Percentiles rank a stretch among this genome's conserved stretches.
Evolutionary conservation across 2,113 vertebrate species (phyloP).

Genomic region (Eolophus roseicapilla): DNA sequence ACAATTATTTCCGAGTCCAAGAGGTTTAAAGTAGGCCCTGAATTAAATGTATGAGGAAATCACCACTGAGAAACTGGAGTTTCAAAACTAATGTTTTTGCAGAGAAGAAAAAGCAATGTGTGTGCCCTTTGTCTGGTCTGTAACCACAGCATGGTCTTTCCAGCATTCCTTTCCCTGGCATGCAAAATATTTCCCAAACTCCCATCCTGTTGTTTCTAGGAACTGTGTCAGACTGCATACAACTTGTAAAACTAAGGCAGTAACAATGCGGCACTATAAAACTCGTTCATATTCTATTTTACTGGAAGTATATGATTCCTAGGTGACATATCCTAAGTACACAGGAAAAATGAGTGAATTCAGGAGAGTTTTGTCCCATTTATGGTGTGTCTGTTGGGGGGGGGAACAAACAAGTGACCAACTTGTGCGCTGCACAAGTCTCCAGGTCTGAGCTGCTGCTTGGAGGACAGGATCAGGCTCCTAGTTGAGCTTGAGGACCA

Average conservation of each 20-base stretch:
- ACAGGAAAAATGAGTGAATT: not conserved
- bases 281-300: not conserved
- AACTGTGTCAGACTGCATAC: not conserved
- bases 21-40: not conserved
- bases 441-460: not conserved
- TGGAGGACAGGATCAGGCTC: not conserved
- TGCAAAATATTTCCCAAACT: not conserved
- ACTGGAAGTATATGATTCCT: not conserved
- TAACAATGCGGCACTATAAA: not conserved
- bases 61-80: not conserved
- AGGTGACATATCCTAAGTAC: not conserved
- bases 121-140: not conserved
- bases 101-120: not conserved
- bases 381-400: not conserved
- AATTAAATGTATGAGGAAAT: not conserved
- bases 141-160: not conserved
- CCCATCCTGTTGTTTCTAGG: not conserved
- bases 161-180: slow-evolving; percentile 6
- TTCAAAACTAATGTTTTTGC: slow-evolving; percentile 3
- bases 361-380: not conserved
- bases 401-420: not conserved
- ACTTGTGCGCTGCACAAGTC: not conserved
- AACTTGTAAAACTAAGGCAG: not conserved
- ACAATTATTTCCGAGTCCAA: not conserved
- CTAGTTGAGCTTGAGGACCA: not conserved